Percentiles rank a stretch among this genome's conserved stretches.
phyloP scores from a whole-genome alignment of 2,888 invertebrate genomes.

The Dorcus hopei region DNA sequence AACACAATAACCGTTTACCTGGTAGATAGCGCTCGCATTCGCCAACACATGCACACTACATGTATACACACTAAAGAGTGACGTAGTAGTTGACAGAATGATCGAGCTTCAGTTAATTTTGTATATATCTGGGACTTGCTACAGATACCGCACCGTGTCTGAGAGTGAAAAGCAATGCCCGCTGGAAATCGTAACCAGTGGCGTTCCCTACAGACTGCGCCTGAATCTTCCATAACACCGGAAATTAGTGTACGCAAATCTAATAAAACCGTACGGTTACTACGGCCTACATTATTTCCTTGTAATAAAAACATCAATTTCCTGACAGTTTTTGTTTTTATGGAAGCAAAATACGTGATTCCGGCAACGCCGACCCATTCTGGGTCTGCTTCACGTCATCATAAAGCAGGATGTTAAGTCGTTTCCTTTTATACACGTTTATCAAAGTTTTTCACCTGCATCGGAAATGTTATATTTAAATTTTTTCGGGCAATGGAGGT shows the following conservation, averaged over 20 bases:
- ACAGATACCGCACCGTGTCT: constrained; percentile 15
- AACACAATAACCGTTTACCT: constrained; percentile 25
- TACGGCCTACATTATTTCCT: no score
- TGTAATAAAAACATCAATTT: no score
- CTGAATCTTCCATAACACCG: no score
- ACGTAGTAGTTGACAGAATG: constrained; percentile 25
- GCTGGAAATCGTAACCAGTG: constrained; percentile 19
- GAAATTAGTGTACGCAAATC: no score
- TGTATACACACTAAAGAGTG: constrained; percentile 17
- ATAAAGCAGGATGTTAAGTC: no score
- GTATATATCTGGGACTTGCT: constrained; percentile 47
- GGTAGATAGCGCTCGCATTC: constrained; percentile 29
- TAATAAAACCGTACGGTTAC: no score
- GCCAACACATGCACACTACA: constrained; percentile 22
- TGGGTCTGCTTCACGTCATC: no score
- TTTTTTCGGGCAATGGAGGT: constrained; percentile 20
- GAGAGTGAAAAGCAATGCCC: constrained; percentile 18
- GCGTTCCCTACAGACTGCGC: constrained; percentile 9
- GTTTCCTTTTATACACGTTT: no score
- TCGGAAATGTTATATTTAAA: neutral
- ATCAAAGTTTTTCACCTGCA: no score
- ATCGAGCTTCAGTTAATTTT: constrained; percentile 48
- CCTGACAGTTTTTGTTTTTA: no score
- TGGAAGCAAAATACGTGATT: no score
- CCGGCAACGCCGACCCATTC: no score